A percentile compares a stretch with the other conserved stretches of the same genome.
phyloP scores from a whole-genome alignment of 2,888 invertebrate species.

The Plemyria rubiginata region DNA sequence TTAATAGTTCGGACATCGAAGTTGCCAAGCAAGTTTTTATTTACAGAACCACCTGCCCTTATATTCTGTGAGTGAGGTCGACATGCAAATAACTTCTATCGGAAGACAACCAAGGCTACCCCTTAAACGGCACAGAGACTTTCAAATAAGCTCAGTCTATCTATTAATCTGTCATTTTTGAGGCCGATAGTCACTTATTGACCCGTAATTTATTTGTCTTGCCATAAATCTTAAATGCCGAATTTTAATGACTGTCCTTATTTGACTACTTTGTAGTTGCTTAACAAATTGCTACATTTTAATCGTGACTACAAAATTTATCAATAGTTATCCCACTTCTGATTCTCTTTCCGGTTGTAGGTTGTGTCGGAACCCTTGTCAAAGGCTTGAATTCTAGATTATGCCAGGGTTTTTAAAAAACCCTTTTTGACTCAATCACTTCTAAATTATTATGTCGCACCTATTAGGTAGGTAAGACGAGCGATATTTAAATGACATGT shows the following conservation, averaged over 20 bases:
- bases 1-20: neutral
- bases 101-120: conserved; percentile 65
- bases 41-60: conserved; percentile 45
- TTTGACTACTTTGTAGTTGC: conserved; percentile 29
- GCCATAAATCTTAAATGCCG: conserved; percentile 31
- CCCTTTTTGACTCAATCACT: neutral
- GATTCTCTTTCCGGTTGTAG: neutral
- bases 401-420: too few relatives aligned
- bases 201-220: conserved; percentile 24
- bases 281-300: conserved; percentile 8
- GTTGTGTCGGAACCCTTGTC: too few relatives aligned
- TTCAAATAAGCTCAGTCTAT: conserved; percentile 43
- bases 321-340: neutral
- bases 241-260: conserved; percentile 29
- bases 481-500: conserved; percentile 47
- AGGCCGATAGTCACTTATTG: conserved; percentile 23
- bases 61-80: conserved; percentile 52
- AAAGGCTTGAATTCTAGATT: too few relatives aligned
- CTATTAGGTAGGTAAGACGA: conserved; percentile 22
- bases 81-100: conserved; percentile 73
- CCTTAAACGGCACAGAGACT: conserved; percentile 49
- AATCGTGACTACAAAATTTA: neutral
- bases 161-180: conserved; percentile 35
- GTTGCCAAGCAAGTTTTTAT: neutral
- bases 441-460: neutral